Conservation (phyloP, 2,888 invertebrate genomes). For the Dione juno region DNA sequence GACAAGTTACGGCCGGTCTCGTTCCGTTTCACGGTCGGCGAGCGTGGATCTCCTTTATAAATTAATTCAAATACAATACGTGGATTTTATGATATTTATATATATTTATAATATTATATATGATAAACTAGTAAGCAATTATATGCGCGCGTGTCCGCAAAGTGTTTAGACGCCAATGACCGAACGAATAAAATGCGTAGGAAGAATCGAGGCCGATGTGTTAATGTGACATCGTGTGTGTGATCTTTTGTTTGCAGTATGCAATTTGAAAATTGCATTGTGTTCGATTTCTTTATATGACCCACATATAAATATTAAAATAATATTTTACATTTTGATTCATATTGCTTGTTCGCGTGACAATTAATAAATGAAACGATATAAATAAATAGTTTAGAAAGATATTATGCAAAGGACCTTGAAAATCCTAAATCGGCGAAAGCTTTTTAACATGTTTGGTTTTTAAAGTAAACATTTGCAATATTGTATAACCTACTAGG, state of each 20-base stretch:
- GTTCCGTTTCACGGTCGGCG: conserved; percentile 75
- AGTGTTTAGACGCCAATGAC: conserved; percentile 66
- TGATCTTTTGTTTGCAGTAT: conserved; percentile 63
- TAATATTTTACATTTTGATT: conserved; percentile 21
- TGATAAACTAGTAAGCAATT: conserved; percentile 45
- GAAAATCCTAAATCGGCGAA: conserved; percentile 8
- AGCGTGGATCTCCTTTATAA: conserved; percentile 51
- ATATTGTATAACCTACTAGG: conserved; percentile 9
- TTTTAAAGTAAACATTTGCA: conserved; percentile 25
- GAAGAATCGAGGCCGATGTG: conserved; percentile 69
- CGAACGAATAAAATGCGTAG: conserved; percentile 66
- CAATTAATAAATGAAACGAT: not conserved
- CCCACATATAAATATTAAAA: conserved; percentile 36
- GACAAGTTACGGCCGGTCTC: conserved; percentile 64
- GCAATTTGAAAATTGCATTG: conserved; percentile 71
- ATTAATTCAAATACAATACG: conserved; percentile 48
- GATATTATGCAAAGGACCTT: conserved; percentile 19
- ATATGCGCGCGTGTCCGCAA: conserved; percentile 42
- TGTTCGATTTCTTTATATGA: conserved; percentile 53
- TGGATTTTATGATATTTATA: conserved; percentile 38
- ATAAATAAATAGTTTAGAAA: not conserved
- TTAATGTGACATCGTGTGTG: conserved; percentile 59
- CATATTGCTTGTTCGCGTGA: not conserved
- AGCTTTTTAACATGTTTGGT: conserved; percentile 23
- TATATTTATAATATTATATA: conserved; percentile 17